Evolutionary conservation across 2,888 invertebrate genomes (phyloP).

Genomic region (Zaprionus lineosus): DNA sequence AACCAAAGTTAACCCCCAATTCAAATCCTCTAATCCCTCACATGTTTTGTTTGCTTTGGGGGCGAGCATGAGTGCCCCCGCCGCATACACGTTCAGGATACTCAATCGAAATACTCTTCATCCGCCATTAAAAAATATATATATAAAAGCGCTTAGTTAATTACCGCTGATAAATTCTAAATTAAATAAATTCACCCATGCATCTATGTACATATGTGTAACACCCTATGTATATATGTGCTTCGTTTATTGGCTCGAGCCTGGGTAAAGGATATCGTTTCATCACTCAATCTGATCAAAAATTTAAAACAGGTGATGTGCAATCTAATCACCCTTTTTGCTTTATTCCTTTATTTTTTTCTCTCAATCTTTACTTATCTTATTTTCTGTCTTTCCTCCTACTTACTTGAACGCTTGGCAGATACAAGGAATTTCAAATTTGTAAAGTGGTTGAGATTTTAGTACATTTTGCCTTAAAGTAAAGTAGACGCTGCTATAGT

Average conservation of each 20-base stretch:
- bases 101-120: conserved; percentile 1
- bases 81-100: not conserved
- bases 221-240: conserved; percentile 31
- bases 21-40: conserved; percentile 2
- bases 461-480: too few species aligned
- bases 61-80: conserved; percentile 39
- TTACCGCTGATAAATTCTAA: conserved; percentile 45
- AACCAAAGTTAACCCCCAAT: too few species aligned
- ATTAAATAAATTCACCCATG: conserved; percentile 18
- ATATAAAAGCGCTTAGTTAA: too few species aligned
- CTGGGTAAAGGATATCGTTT: conserved; percentile 24
- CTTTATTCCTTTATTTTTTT: not conserved
- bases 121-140: conserved; percentile 13
- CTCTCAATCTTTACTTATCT: not conserved
- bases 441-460: too few species aligned
- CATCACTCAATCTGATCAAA: conserved; percentile 27
- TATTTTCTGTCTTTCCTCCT: too few species aligned
- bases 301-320: conserved; percentile 47
- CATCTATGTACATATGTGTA: conserved; percentile 22
- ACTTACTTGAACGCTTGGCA: conserved; percentile 1
- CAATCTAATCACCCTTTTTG: not conserved
- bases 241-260: conserved; percentile 37
- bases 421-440: too few species aligned
- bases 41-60: conserved; percentile 14
- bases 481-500: too few species aligned